Evolutionary conservation across 1,140 invertebrate species (phyloP).

Genomic region (Apolygus lucorum): DNA sequence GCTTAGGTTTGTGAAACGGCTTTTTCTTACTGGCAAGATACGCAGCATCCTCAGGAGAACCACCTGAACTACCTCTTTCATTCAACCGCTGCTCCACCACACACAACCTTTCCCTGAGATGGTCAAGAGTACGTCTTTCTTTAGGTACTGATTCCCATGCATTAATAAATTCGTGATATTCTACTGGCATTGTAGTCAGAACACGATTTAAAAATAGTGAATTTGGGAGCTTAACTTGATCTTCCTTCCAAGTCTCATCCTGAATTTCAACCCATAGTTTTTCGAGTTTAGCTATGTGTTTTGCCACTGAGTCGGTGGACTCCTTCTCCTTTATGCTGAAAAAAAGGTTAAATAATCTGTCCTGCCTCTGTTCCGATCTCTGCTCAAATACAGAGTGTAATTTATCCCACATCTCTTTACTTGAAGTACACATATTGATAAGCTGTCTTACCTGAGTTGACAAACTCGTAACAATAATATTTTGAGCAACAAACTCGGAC

Average conservation of each 20-base stretch:
- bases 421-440: conserved; percentile 11
- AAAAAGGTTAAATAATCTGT: conserved; percentile 34
- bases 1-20: neutral
- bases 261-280: conserved; percentile 33
- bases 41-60: neutral
- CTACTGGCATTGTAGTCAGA: conserved; percentile 30
- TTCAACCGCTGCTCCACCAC: neutral
- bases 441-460: conserved; percentile 15
- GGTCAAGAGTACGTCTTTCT: neutral
- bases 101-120: conserved; percentile 1
- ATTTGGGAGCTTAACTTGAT: conserved; percentile 31
- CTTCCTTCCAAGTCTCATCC: conserved; percentile 33
- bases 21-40: neutral
- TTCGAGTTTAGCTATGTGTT: conserved; percentile 33
- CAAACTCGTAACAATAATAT: conserved; percentile 26
- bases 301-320: conserved; percentile 29
- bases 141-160: conserved; percentile 33
- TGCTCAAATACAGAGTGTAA: conserved; percentile 33
- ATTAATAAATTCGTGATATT: conserved; percentile 33
- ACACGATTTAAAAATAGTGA: conserved; percentile 31
- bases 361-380: conserved; percentile 33
- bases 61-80: too few relatives aligned
- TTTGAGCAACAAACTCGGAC: conserved; percentile 19
- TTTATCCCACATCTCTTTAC: conserved; percentile 34
- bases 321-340: conserved; percentile 33